Conservation (phyloP, 1,140 invertebrate species). For the Samia ricini region DNA sequence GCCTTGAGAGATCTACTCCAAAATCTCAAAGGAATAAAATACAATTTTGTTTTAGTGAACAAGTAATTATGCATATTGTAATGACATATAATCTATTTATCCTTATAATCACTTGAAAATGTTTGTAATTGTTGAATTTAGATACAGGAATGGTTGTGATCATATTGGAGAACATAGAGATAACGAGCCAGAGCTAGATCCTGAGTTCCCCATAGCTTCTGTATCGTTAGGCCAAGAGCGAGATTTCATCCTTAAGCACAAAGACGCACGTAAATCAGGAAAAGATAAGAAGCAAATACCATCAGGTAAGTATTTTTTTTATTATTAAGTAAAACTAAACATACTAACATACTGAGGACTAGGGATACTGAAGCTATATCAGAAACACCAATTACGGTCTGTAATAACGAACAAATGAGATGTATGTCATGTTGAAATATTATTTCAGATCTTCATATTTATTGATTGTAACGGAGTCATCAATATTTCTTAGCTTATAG, state of each 20-base stretch:
- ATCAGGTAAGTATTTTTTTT: conserved; percentile 42
- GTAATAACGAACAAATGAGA: background rate
- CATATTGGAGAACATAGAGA: conserved; percentile 87
- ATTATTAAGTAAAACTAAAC: conserved; percentile 1
- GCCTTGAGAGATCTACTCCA: conserved; percentile 76
- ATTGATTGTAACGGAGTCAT: conserved; percentile 71
- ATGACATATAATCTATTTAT: background rate
- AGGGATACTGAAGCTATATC: conserved; percentile 8
- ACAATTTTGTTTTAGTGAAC: conserved; percentile 86
- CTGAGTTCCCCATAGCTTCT: conserved; percentile 82
- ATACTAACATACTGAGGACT: background rate
- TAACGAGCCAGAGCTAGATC: conserved; percentile 83
- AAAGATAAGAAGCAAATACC: conserved; percentile 60
- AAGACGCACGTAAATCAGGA: conserved; percentile 75
- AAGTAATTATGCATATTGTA: conserved; percentile 71
- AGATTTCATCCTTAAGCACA: conserved; percentile 83
- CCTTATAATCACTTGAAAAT: background rate
- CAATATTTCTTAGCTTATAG: conserved; percentile 82
- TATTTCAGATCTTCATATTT: conserved; percentile 76
- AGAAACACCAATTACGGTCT: background rate
- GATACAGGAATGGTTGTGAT: conserved; percentile 84
- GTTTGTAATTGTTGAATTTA: conserved; percentile 35
- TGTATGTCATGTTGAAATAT: background rate
- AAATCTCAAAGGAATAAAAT: conserved; percentile 77
- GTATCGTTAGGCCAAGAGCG: conserved; percentile 82